Evolutionary conservation across 2,113 vertebrate species (phyloP).

Genomic region (Lontra canadensis): DNA sequence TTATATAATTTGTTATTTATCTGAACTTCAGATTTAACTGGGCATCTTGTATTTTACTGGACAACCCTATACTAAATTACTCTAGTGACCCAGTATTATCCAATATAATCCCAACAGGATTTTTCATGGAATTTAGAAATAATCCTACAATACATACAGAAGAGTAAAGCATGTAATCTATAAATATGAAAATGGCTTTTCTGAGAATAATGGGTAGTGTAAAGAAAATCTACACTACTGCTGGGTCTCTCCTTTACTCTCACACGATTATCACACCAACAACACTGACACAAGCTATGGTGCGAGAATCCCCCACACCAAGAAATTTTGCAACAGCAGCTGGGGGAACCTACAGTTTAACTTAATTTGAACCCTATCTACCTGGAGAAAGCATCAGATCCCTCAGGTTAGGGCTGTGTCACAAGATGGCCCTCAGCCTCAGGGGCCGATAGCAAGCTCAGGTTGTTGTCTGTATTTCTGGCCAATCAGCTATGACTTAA

Average conservation of each 20-base stretch:
- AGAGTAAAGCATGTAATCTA: neutral
- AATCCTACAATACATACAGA: neutral
- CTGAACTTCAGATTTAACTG: neutral
- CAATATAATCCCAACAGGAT: neutral
- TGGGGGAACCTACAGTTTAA: neutral
- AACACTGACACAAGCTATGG: neutral
- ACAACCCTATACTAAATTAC: neutral
- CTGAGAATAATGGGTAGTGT: neutral
- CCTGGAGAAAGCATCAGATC: neutral
- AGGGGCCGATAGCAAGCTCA: neutral
- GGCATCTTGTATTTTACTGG: neutral
- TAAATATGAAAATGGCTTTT: conserved; percentile 30
- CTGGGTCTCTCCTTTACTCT: neutral
- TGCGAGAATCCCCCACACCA: neutral
- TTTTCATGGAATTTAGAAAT: conserved; percentile 28
- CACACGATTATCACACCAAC: neutral
- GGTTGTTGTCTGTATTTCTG: neutral
- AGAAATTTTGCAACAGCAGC: neutral
- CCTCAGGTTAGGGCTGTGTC: neutral
- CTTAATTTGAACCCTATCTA: neutral
- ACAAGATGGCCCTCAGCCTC: neutral
- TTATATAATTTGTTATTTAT: neutral
- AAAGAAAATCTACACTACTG: neutral
- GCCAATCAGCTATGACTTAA: neutral
- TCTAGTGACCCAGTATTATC: neutral